Conservation (phyloP, 2,113 vertebrate species). For the Charadrius vociferus region DNA sequence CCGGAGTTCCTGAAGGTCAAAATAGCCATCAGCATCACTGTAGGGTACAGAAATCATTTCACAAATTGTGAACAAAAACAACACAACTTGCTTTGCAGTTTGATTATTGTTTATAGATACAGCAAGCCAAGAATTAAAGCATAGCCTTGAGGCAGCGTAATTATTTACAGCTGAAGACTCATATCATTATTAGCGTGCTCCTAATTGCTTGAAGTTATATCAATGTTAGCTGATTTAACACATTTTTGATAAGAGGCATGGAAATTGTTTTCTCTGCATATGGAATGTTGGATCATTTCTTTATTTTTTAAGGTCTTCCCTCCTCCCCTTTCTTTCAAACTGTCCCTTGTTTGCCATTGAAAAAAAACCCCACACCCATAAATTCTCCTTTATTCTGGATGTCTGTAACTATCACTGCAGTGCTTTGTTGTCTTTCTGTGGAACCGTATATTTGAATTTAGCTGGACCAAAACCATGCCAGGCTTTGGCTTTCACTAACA, state of each 20-base stretch:
- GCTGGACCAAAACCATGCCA: not conserved
- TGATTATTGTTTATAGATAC: slow-evolving; percentile 99
- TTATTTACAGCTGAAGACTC: slow-evolving; percentile 99
- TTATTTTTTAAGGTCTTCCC: slow-evolving; percentile 62
- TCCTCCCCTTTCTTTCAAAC: not conserved
- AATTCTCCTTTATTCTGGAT: not conserved
- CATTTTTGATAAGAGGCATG: slow-evolving; percentile 88
- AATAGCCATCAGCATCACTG: slow-evolving; percentile 88
- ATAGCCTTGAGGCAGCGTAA: slow-evolving; percentile 95
- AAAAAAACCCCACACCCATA: slow-evolving; percentile 12
- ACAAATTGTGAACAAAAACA: slow-evolving; percentile 85
- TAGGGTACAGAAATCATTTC: slow-evolving; percentile 86
- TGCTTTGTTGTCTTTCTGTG: slow-evolving; percentile 24
- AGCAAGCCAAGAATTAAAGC: slow-evolving; percentile 96
- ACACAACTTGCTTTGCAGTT: slow-evolving; percentile 92
- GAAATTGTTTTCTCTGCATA: slow-evolving; percentile 89
- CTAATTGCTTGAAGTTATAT: slow-evolving; percentile 99
- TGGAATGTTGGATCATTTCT: slow-evolving; percentile 73
- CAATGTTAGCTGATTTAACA: slow-evolving; percentile 99
- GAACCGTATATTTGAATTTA: slow-evolving; percentile 24
- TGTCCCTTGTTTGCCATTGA: slow-evolving; percentile 11
- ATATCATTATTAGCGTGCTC: slow-evolving; percentile 98
- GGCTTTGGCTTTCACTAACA: slow-evolving; percentile 45
- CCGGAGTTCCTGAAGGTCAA: slow-evolving; percentile 89
- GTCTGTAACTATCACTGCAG: not conserved